Conservation (phyloP, 1,140 invertebrate species). For the Papilio helenus region DNA sequence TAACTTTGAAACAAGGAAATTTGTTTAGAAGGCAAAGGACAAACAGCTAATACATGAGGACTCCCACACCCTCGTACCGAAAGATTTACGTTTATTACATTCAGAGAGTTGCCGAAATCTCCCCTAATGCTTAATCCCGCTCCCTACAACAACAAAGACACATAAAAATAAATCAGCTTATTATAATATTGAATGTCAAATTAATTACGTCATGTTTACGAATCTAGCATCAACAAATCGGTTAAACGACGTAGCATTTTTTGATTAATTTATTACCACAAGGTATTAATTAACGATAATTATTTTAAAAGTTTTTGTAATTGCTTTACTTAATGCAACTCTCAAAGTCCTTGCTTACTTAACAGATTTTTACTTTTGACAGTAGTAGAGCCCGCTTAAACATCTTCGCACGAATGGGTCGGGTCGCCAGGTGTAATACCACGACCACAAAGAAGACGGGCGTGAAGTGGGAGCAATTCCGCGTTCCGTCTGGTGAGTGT, state of each 20-base stretch:
- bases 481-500: too few relatives aligned
- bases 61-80: constrained; percentile 7
- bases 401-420: too few relatives aligned
- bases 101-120: constrained; percentile 27
- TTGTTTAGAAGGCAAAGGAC: constrained; percentile 20
- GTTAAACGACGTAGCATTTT: not conserved
- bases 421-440: too few relatives aligned
- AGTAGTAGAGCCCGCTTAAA: too few relatives aligned
- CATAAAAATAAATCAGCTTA: constrained; percentile 37
- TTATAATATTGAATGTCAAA: constrained; percentile 34
- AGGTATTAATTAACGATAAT: too few relatives aligned
- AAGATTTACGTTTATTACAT: constrained; percentile 36
- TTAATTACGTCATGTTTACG: constrained; percentile 23
- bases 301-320: too few relatives aligned
- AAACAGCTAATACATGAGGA: constrained; percentile 32
- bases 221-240: constrained; percentile 2
- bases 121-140: constrained; percentile 34
- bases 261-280: too few relatives aligned
- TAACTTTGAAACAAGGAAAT: constrained; percentile 7
- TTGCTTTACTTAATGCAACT: too few relatives aligned
- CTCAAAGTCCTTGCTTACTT: too few relatives aligned
- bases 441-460: too few relatives aligned
- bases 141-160: constrained; percentile 30
- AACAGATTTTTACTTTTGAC: too few relatives aligned
- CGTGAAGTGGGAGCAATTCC: too few relatives aligned